A percentile compares a stretch with the other conserved stretches of the same genome.
Evolutionary conservation across 2,113 vertebrate species (phyloP).

Genomic region (Butorides virescens): DNA sequence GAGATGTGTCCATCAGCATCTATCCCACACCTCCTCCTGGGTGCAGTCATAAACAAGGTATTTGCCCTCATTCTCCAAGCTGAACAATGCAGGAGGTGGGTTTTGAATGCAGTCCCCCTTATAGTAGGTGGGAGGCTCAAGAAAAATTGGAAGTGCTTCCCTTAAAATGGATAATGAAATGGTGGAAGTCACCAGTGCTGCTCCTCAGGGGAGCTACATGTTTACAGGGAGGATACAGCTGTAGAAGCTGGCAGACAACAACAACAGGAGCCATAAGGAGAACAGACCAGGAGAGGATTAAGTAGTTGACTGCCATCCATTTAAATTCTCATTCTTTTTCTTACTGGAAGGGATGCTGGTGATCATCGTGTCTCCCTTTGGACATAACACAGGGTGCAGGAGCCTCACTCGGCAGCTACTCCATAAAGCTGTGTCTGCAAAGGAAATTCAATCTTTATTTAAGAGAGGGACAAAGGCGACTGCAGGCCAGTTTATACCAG

Average conservation of each 20-base stretch:
- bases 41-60: fast-evolving
- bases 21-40: not conserved
- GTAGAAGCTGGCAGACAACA: not conserved
- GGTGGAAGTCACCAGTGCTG: not conserved
- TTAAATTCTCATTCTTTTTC: not conserved
- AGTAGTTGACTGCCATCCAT: fast-evolving
- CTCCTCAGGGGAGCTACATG: fast-evolving
- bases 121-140: not conserved
- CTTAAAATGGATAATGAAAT: fast-evolving
- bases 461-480: not conserved
- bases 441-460: not conserved
- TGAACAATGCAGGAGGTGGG: fast-evolving
- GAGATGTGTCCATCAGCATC: not conserved
- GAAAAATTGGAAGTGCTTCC: not conserved
- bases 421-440: not conserved
- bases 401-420: not conserved
- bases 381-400: not conserved
- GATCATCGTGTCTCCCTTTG: not conserved
- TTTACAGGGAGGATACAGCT: fast-evolving
- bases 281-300: fast-evolving
- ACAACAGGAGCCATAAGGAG: not conserved
- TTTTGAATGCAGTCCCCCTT: too few species aligned
- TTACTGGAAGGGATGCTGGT: not conserved
- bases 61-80: not conserved
- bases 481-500: not conserved